A percentile compares a stretch with the other conserved stretches of the same genome.
These are phyloP conservation scores for Lasioglossum oenotherae DNA, from an alignment of 2,888 invertebrate genomes.

Conservation along the genomic window DNA sequence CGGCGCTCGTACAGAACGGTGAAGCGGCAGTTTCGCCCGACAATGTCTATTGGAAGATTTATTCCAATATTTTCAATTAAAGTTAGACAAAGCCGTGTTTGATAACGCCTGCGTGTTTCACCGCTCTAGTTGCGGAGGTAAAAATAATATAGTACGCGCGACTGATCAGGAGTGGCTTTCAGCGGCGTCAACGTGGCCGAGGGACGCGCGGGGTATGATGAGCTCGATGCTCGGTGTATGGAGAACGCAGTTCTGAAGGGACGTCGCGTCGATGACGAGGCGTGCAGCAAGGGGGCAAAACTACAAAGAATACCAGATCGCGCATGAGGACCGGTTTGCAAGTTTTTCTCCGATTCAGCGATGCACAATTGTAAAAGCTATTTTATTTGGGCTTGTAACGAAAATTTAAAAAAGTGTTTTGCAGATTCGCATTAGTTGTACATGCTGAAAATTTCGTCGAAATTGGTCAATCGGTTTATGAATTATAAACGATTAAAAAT, in stretches of 20 bases:
- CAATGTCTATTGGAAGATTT: constrained; percentile 81
- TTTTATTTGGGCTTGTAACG: too few species aligned
- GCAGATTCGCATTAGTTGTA: too few species aligned
- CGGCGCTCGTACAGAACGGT: constrained; percentile 46
- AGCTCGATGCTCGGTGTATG: constrained; percentile 38
- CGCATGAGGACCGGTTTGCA: constrained; percentile 37
- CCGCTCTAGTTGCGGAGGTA: constrained; percentile 79
- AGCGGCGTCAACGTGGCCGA: constrained; percentile 34
- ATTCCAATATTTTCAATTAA: constrained; percentile 85
- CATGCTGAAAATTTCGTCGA: too few species aligned
- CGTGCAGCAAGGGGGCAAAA: constrained; percentile 17
- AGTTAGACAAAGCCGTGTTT: constrained; percentile 81
- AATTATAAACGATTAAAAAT: too few species aligned
- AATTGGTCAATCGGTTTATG: too few species aligned
- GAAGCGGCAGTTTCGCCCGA: constrained; percentile 53
- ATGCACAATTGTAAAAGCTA: too few species aligned
- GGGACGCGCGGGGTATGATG: constrained; percentile 10
- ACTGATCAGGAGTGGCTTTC: constrained; percentile 73
- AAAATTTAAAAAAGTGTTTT: too few species aligned
- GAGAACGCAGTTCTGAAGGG: constrained; percentile 23
- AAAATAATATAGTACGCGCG: constrained; percentile 79
- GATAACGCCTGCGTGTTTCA: constrained; percentile 79
- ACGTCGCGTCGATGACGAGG: neutral
- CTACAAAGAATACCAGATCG: constrained; percentile 55
- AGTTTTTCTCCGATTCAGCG: constrained; percentile 37